Evolutionary conservation across 2,888 invertebrate genomes (phyloP).

Genomic region (Cylindroiulus punctatus): DNA sequence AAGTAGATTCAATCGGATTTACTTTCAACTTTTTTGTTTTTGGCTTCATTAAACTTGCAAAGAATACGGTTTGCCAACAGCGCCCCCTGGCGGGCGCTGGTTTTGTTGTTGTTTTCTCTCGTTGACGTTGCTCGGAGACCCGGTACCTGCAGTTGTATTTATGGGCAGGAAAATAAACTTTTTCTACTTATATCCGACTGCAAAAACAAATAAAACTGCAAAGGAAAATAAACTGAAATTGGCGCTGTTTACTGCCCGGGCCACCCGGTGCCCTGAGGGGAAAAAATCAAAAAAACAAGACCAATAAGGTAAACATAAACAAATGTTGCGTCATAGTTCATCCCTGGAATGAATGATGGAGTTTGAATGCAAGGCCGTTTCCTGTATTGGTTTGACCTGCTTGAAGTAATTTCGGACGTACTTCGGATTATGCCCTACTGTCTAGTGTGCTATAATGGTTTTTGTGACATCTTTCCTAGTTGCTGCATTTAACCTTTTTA

Average conservation of each 20-base stretch:
- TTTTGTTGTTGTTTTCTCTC: not conserved
- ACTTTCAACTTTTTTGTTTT: not conserved
- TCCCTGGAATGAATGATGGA: no score
- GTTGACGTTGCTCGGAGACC: not conserved
- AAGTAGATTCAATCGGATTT: not conserved
- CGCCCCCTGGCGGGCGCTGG: not conserved
- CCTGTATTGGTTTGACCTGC: no score
- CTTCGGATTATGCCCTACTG: no score
- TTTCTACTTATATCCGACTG: not conserved
- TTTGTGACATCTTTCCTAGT: no score
- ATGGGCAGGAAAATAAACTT: not conserved
- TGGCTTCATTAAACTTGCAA: not conserved
- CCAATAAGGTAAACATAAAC: no score
- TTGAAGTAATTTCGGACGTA: no score
- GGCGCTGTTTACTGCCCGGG: not conserved
- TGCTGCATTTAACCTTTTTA: no score
- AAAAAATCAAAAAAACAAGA: no score
- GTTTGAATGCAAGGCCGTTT: no score
- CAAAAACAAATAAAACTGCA: not conserved
- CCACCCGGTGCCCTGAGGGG: not conserved
- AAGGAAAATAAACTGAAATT: not conserved
- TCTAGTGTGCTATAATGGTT: no score
- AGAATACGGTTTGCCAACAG: no score
- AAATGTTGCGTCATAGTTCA: no score
- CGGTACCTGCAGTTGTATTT: not conserved